These are phyloP conservation scores for Blastomussa wellsi DNA, from an alignment of 92 coral and sea anemone species.

Conservation along the genomic window DNA sequence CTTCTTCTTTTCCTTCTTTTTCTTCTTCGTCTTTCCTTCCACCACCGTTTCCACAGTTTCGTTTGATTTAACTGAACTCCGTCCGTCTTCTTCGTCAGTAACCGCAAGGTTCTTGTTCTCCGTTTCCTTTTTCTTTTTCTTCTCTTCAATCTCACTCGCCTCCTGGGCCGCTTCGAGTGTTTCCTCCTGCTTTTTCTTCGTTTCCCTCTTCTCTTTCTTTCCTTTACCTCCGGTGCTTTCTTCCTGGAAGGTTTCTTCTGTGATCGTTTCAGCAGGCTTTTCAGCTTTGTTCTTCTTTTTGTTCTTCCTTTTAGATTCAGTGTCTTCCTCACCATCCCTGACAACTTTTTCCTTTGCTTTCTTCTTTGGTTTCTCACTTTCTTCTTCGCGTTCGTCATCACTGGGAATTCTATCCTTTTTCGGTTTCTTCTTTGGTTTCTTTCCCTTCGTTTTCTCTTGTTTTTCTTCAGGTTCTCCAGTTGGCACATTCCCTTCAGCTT, in stretches of 20 bases:
- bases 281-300: not conserved
- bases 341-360: not conserved
- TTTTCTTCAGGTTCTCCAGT: constrained; percentile 26
- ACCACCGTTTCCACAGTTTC: not conserved
- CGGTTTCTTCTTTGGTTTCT: not conserved
- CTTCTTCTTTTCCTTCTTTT: not conserved
- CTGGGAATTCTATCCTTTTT: not conserved
- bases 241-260: not conserved
- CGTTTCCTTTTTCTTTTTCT: constrained; percentile 4
- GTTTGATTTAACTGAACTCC: not conserved
- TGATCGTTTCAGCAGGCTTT: not conserved
- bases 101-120: not conserved
- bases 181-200: not conserved
- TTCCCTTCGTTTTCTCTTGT: constrained; percentile 18
- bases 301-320: not conserved
- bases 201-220: constrained; percentile 22
- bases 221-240: not conserved
- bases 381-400: constrained; percentile 7
- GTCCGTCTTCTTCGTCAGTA: constrained; percentile 4
- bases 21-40: constrained; percentile 13
- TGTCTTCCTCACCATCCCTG: constrained; percentile 5
- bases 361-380: constrained; percentile 17
- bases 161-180: not conserved
- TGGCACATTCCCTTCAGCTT: constrained; percentile 2
- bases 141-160: not conserved